Conservation (phyloP, 92 coral and sea anemone species). For the Siderastrea siderea region DNA sequence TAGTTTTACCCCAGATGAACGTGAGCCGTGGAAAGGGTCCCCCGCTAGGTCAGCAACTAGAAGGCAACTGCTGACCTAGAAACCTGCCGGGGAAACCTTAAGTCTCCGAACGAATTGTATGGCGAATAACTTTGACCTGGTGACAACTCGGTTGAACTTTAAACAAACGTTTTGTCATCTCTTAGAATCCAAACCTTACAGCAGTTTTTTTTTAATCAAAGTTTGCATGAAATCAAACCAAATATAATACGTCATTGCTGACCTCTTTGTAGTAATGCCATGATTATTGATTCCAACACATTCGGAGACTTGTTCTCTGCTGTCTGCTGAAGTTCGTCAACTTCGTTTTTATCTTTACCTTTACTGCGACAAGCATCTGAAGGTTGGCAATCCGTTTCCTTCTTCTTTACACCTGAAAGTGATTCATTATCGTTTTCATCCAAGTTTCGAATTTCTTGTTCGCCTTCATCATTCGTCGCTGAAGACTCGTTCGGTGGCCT, state of each 20-base stretch:
- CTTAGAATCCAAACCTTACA: not conserved
- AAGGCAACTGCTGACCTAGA: too few species aligned
- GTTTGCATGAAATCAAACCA: not conserved
- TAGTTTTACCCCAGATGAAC: too few species aligned
- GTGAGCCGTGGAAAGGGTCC: too few species aligned
- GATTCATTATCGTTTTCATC: constrained; percentile 36
- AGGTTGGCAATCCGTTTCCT: not conserved
- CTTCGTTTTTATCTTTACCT: not conserved
- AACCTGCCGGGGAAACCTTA: too few species aligned
- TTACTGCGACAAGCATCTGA: not conserved
- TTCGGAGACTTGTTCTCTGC: not conserved
- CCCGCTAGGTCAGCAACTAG: too few species aligned
- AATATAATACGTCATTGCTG: not conserved
- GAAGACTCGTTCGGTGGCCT: not conserved
- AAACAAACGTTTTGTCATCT: too few species aligned
- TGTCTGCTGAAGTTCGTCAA: not conserved
- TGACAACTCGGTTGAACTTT: too few species aligned
- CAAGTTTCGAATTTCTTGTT: not conserved
- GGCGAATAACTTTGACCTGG: too few species aligned
- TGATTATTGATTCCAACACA: too few species aligned
- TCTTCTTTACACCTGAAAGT: not conserved
- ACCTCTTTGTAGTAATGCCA: not conserved
- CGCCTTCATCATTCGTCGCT: not conserved
- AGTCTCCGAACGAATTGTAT: too few species aligned
- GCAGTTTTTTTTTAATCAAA: not conserved